phyloP scores from a whole-genome alignment of 2,797 vertebrate genomes.

The Myotis daubentonii region DNA sequence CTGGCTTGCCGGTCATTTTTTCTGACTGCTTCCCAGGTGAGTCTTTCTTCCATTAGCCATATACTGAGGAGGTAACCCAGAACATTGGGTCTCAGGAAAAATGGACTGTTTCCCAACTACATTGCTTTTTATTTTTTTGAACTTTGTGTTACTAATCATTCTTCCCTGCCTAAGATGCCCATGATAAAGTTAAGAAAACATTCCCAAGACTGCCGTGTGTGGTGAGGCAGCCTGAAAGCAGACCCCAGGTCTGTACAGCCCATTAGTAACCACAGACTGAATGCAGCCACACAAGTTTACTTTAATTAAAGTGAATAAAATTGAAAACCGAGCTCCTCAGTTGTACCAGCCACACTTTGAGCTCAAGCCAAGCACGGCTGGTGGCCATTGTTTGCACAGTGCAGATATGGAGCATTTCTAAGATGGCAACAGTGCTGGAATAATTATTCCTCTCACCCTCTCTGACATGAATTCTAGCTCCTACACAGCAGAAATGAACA shows the following conservation, averaged over 20 bases:
- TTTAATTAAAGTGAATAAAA: neutral
- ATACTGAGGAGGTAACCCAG: conserved; percentile 59
- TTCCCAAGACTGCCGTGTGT: neutral
- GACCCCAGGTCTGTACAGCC: neutral
- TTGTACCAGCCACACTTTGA: neutral
- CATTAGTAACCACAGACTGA: neutral
- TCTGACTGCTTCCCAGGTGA: conserved; percentile 57
- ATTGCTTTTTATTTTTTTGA: conserved; percentile 51
- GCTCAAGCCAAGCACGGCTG: too few species aligned
- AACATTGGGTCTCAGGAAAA: conserved; percentile 65
- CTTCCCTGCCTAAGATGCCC: conserved; percentile 27
- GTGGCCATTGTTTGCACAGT: neutral
- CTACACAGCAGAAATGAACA: neutral
- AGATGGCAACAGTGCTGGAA: neutral
- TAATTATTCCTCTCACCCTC: neutral
- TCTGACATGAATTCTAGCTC: neutral
- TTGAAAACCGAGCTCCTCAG: neutral
- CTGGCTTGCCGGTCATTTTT: conserved; percentile 55
- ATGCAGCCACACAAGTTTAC: neutral
- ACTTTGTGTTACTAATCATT: conserved; percentile 69
- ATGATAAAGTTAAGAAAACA: neutral
- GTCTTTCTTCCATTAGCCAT: conserved; percentile 16
- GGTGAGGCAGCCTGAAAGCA: neutral
- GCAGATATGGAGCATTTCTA: neutral
- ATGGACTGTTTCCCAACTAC: conserved; percentile 74